phyloP scores from a whole-genome alignment of 2,797 vertebrate species.

The Siniperca undulata region DNA sequence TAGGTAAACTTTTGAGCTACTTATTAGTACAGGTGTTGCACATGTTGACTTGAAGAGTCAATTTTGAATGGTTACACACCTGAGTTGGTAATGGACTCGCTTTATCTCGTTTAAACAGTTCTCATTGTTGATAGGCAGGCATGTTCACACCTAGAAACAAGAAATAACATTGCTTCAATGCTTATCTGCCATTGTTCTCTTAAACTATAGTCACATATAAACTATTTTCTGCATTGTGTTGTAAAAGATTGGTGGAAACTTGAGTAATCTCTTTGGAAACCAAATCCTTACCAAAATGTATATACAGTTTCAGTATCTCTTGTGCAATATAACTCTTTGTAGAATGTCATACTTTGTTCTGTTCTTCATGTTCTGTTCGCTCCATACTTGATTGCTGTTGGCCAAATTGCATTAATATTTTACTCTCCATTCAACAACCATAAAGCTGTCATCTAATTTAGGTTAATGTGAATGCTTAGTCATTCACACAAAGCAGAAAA shows the following conservation, averaged over 20 bases:
- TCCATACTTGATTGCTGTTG: slow-evolving; percentile 27
- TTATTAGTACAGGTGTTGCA: slow-evolving; percentile 86
- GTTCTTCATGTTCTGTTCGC: background rate
- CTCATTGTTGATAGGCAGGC: slow-evolving; percentile 72
- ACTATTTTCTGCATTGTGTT: slow-evolving; percentile 80
- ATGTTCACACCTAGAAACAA: slow-evolving; percentile 83
- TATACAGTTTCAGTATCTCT: background rate
- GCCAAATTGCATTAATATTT: slow-evolving; percentile 50
- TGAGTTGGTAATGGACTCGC: slow-evolving; percentile 80
- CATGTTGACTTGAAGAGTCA: slow-evolving; percentile 66
- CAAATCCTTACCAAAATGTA: slow-evolving; percentile 25
- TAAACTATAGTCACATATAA: slow-evolving; percentile 81
- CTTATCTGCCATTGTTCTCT: slow-evolving; percentile 69
- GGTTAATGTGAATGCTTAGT: slow-evolving; percentile 70
- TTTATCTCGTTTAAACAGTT: slow-evolving; percentile 89
- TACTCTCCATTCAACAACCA: slow-evolving; percentile 47
- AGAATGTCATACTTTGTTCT: slow-evolving; percentile 14
- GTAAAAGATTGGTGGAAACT: slow-evolving; percentile 28
- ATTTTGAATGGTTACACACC: slow-evolving; percentile 79
- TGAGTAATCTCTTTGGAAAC: slow-evolving; percentile 14
- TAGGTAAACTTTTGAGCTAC: slow-evolving; percentile 80
- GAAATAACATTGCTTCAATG: slow-evolving; percentile 70
- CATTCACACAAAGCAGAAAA: slow-evolving; percentile 64
- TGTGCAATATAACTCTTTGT: background rate
- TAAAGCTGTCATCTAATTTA: slow-evolving; percentile 75